Base-by-base conservation (phyloP, 2,797 vertebrate species). In the Podargus strigoides region DNA sequence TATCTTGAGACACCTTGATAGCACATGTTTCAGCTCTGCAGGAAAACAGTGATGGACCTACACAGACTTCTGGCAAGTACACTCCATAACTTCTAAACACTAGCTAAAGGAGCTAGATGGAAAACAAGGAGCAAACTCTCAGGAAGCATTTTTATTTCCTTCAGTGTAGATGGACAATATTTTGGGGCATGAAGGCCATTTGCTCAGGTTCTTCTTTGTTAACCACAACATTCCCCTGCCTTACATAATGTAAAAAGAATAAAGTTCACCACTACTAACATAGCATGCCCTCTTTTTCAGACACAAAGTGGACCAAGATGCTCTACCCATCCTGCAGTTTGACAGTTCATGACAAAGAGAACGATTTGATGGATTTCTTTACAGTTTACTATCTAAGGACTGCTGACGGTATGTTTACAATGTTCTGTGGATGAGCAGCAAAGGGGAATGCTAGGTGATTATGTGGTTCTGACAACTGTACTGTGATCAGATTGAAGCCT, bases 341-440 rank as follows among this genome's bases (percentile, higher is more conserved):
- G 2, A 24, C 11, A 53, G 5, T 17, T 28, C 32, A 55, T 30
- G 46, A 47, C n/a, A 63, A 75, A 80, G 42, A 58, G 42, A 78
- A 53, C 18, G 58, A 36, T 28, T 21, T 12, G 53, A 64, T 4
- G 8, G 14, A 8, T 76, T 79, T 69, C 24, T 79, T 79, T 78
- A 55, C 17, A 20, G 13, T n/a, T 85, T 39, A 7, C 23, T 22
- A 5, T 5, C 6, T 12, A 46, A 66, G 63, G 47, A 21, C 19
- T 36, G 19, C 47, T 42, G 39, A 69, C 0, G 0, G 11, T 32
- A 37, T 1, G 0, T 24, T 24, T 64, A 46, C 1, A 3, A 39
- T 8, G 14, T 11, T 75, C 41, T 30, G n/a, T 11, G 52, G 27
- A 18, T 10, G 21, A 32, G 73, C 21, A 41, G 20, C 56, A 81